Evolutionary conservation across 2,888 invertebrate genomes (phyloP), one percentile per base, ranked within the genome.

Genomic region (Drosophila nr. perissopoda): DNA sequence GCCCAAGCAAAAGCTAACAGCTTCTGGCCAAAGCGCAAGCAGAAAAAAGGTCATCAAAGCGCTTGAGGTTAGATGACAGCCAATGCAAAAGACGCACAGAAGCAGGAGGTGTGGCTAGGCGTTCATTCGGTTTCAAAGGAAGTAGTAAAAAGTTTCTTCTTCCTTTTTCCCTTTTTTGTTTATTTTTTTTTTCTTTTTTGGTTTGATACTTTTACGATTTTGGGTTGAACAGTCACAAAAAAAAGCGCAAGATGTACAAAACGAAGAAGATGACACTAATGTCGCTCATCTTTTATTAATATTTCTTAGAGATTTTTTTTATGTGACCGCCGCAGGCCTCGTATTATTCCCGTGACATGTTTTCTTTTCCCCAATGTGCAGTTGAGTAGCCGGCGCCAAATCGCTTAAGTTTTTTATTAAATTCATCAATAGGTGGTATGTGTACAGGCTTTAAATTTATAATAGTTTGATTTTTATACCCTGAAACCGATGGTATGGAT

Each of bases 261-360:
- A 2, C 38, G 29, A 66, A 69, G 52, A 70, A 58, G 66, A 70
- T 72, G 74, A 75, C 90, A 76, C 90, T 91, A 89, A 91, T 91
- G 86, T 85, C 78, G 78, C 90, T 90, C 90, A 91, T 91, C 81
- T 91, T 91, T 91, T 91, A 91, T 91, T 91, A 91, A 91, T 91
- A 88, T 81, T 88, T 88, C 83, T 85, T 78, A 54, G 66, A 83
- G 87, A 81, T 87, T 83, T 64, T 63, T 38, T 85, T 80, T 80
- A 73, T 75, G 77, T 56, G 53, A 52, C 29, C 69, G 70, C 84
- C 76, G 73, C 72, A 70, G 84, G 80, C 33, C 25, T 62, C 57
- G 40, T 40, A 49, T 73, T 64, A 68, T 21, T 53, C 48, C 42
- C 45, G 70, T 65, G 68, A 70, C 67, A 70, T 65, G 64, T 70